Evolutionary conservation across 2,113 vertebrate genomes (phyloP), one percentile per base, ranked within the genome.

Genomic region (Athene cunicularia): DNA sequence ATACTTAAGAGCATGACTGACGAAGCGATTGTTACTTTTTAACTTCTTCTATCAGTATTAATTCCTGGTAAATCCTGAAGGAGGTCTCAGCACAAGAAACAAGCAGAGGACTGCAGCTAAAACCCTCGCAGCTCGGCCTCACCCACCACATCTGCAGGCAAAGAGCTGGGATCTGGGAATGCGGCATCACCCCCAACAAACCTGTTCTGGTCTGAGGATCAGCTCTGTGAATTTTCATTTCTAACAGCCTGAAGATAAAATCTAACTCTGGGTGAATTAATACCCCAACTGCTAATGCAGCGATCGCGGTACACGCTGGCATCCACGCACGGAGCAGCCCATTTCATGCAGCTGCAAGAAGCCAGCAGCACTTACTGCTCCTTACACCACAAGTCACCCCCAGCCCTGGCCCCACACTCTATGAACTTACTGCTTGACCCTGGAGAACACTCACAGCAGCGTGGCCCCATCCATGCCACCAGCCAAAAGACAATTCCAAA

Each of bases 101-200:
- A 50, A 79, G 39, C 1, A 12, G 5, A n/a, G 30, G 66, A 83
- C 8, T n/a, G 64, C 27, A 93, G 41, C 43, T 68, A n/a, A 58
- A 37, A 0, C 24, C 12, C 59, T 64, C 9, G 27, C 21, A 30
- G 32, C 50, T 64, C 0, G 0, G 53, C 43, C 43, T 17, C 43
- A 45, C 43, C 5, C 70, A 50, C 20, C 63, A 47, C 14, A 14
- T 32, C 43, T 68, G 50, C 9, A 5, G 41, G 45, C 55, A 75
- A 43, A 71, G 50, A 77, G 33, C 63, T 84, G 24, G 18, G 49
- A 33, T 37, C 50, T 5, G 1, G 4, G 6, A 62, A n/a, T 5
- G 14, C 64, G 50, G 62, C 12, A 18, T 41, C 50, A 55, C 39
- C 56, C 60, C 80, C 21, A 28, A 58, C 75, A 81, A 89, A 74